A percentile compares a stretch with the other conserved stretches of the same genome.
These are phyloP conservation scores for Pycnomerus fuliginosus DNA, from an alignment of 2,888 invertebrate genomes.

Conservation along the genomic window DNA sequence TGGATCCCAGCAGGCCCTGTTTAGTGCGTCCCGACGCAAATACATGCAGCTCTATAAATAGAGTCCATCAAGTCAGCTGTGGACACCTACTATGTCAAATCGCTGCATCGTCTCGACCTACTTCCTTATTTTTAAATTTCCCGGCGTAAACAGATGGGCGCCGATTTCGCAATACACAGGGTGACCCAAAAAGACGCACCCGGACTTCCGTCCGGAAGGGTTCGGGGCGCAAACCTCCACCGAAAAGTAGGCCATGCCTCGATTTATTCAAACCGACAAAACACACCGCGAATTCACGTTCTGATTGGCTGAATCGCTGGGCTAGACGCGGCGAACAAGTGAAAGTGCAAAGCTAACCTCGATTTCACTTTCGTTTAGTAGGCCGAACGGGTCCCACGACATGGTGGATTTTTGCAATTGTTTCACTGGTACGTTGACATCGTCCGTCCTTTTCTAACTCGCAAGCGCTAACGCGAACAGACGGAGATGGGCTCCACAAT, in stretches of 20 bases:
- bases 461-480: slow-evolving; percentile 2
- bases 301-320: slow-evolving; percentile 49
- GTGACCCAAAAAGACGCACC: neutral
- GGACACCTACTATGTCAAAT: slow-evolving; percentile 20
- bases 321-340: slow-evolving; percentile 53
- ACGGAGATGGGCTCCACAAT: slow-evolving; percentile 15
- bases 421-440: slow-evolving; percentile 9
- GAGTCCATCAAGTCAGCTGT: slow-evolving; percentile 13
- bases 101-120: slow-evolving; percentile 20
- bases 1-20: slow-evolving; percentile 1
- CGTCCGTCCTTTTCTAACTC: slow-evolving; percentile 8
- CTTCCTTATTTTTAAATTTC: slow-evolving; percentile 23
- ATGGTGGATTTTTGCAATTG: slow-evolving; percentile 34
- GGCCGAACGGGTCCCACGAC: slow-evolving; percentile 55
- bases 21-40: slow-evolving; percentile 6
- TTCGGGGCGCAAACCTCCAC: neutral
- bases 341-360: slow-evolving; percentile 56
- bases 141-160: slow-evolving; percentile 9
- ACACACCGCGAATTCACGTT: slow-evolving; percentile 44
- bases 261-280: slow-evolving; percentile 50
- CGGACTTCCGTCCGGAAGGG: no score
- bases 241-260: slow-evolving; percentile 49
- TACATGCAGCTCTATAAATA: slow-evolving; percentile 17
- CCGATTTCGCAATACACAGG: slow-evolving; percentile 2
- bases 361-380: slow-evolving; percentile 57